phyloP scores from a whole-genome alignment of 2,888 invertebrate species.

The Choreutis nemorana region DNA sequence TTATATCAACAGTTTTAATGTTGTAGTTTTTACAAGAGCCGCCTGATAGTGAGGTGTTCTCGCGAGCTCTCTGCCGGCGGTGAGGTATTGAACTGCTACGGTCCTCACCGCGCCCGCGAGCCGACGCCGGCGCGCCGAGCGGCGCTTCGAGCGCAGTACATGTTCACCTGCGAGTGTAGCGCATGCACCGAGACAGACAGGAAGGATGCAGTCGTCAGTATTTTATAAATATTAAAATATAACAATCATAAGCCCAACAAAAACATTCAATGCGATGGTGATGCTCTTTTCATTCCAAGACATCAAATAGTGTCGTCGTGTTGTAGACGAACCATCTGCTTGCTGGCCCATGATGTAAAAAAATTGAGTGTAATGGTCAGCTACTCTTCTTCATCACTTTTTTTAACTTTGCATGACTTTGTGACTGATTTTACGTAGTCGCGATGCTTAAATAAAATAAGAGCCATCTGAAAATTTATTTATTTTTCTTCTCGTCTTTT shows the following conservation, averaged over 20 bases:
- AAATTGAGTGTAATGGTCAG: no score
- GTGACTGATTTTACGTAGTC: no score
- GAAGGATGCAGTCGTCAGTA: constrained; percentile 38
- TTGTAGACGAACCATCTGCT: not conserved
- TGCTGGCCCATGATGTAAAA: no score
- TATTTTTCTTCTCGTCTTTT: no score
- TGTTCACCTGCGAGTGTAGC: constrained; percentile 79
- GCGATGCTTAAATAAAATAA: no score
- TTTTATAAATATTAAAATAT: no score
- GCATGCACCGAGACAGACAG: constrained; percentile 64
- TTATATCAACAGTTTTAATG: not conserved
- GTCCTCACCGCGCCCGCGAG: constrained; percentile 76
- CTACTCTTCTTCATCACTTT: no score
- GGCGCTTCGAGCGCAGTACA: constrained; percentile 74
- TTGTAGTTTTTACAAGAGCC: constrained; percentile 74
- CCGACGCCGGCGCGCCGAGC: constrained; percentile 66
- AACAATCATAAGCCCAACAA: no score
- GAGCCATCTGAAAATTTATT: no score
- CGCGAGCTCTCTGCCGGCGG: constrained; percentile 69
- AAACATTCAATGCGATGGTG: not conserved
- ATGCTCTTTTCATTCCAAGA: no score
- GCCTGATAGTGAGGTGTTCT: constrained; percentile 74
- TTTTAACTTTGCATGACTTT: no score
- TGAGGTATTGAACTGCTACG: constrained; percentile 88
- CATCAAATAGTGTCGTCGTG: not conserved